Conservation (phyloP, 2,888 invertebrate genomes). For the Lepidocyrtoides sp. region DNA sequence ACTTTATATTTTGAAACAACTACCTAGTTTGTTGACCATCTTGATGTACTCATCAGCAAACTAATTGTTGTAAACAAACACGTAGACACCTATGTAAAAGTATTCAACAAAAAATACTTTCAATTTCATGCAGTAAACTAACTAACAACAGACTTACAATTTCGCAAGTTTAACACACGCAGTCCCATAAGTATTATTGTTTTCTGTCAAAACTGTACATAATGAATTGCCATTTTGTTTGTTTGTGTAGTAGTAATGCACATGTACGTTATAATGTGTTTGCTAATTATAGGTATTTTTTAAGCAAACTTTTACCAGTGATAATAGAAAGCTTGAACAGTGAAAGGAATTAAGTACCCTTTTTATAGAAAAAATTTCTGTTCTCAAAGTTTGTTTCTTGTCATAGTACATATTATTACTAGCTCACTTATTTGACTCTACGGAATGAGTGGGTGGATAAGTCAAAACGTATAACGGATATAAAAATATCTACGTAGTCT, state of each 20-base stretch:
- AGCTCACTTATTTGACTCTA: not conserved
- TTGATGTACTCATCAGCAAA: no score
- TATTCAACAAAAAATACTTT: no score
- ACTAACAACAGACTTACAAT: not conserved
- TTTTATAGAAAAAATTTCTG: not conserved
- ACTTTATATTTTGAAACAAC: no score
- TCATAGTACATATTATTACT: not conserved
- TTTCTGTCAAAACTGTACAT: not conserved
- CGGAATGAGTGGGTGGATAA: not conserved
- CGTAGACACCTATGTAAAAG: no score
- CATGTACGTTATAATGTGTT: not conserved
- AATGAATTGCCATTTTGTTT: not conserved
- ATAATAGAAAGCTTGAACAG: not conserved
- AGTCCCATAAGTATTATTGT: not conserved
- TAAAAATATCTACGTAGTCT: not conserved
- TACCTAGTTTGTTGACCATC: no score
- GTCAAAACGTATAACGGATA: not conserved
- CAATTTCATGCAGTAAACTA: no score
- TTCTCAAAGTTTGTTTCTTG: conserved; percentile 11
- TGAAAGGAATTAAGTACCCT: not conserved
- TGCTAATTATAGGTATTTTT: not conserved
- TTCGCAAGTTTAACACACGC: not conserved
- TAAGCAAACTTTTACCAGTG: conserved; percentile 1
- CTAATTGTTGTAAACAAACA: no score
- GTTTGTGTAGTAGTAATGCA: not conserved